phyloP scores from a whole-genome alignment of 2,888 invertebrate species.

The Plagodis pulveraria region DNA sequence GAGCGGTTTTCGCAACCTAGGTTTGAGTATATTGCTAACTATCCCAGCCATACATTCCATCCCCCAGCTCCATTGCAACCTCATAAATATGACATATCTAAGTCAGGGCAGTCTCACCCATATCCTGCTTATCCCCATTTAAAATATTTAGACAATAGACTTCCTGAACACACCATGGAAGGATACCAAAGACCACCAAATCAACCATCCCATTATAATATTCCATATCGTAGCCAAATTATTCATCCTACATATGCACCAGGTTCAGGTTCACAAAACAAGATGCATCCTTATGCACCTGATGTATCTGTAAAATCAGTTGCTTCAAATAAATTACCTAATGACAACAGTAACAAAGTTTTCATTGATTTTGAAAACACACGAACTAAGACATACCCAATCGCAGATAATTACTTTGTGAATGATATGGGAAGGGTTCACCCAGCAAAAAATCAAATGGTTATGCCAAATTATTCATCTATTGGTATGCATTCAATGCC shows the following conservation, averaged over 20 bases:
- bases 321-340: slow-evolving; percentile 64
- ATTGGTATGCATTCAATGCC: slow-evolving; percentile 61
- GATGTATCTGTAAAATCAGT: slow-evolving; percentile 58
- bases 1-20: slow-evolving; percentile 72
- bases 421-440: slow-evolving; percentile 65
- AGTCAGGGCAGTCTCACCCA: slow-evolving; percentile 61
- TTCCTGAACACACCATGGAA: slow-evolving; percentile 65
- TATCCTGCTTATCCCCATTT: slow-evolving; percentile 67
- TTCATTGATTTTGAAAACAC: slow-evolving; percentile 68
- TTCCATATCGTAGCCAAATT: slow-evolving; percentile 65
- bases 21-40: slow-evolving; percentile 78
- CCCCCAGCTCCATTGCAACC: slow-evolving; percentile 61
- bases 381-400: slow-evolving; percentile 59
- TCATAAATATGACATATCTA: slow-evolving; percentile 73
- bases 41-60: slow-evolving; percentile 64
- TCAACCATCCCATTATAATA: slow-evolving; percentile 60
- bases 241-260: slow-evolving; percentile 68
- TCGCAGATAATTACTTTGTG: slow-evolving; percentile 63
- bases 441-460: slow-evolving; percentile 60
- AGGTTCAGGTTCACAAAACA: slow-evolving; percentile 62
- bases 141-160: slow-evolving; percentile 71
- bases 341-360: slow-evolving; percentile 64
- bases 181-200: slow-evolving; percentile 65
- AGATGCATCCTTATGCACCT: slow-evolving; percentile 63
- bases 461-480: slow-evolving; percentile 63